These are phyloP conservation scores for Gallinago stenura DNA, from an alignment of 2,797 vertebrate species.

Conservation along the genomic window DNA sequence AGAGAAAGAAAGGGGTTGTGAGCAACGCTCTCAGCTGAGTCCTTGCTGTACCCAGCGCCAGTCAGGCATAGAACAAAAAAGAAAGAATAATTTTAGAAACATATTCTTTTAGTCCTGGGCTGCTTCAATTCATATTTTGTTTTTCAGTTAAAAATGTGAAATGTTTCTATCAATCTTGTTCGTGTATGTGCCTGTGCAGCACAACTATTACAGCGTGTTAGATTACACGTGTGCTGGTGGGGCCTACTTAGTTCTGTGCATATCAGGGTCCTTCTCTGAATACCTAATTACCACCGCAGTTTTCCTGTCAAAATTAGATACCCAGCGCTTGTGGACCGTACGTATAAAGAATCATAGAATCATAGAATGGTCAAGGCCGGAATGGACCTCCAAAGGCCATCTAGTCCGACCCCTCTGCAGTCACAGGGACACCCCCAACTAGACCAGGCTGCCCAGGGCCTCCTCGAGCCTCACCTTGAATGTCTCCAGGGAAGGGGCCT, in stretches of 20 bases:
- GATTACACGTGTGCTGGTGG: not conserved
- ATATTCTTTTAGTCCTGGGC: not conserved
- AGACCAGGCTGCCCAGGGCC: too few relatives aligned
- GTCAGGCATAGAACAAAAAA: not conserved
- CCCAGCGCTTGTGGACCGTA: accelerated
- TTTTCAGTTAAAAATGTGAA: not conserved
- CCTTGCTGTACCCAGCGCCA: not conserved
- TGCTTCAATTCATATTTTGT: not conserved
- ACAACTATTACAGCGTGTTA: not conserved
- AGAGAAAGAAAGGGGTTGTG: not conserved
- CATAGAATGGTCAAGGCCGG: too few relatives aligned
- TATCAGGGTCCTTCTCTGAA: not conserved
- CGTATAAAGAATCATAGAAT: not conserved
- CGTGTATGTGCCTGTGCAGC: not conserved
- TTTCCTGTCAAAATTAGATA: not conserved
- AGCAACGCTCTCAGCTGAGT: not conserved
- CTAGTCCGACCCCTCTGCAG: too few relatives aligned
- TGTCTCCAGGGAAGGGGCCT: too few relatives aligned
- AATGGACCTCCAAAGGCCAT: too few relatives aligned
- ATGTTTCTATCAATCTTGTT: accelerated
- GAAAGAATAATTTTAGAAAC: not conserved
- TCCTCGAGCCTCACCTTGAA: too few relatives aligned
- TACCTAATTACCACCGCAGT: not conserved
- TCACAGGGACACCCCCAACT: too few relatives aligned
- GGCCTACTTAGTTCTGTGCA: not conserved